These are phyloP conservation scores for Macaria notata DNA, from an alignment of 2,888 invertebrate genomes.

Conservation along the genomic window DNA sequence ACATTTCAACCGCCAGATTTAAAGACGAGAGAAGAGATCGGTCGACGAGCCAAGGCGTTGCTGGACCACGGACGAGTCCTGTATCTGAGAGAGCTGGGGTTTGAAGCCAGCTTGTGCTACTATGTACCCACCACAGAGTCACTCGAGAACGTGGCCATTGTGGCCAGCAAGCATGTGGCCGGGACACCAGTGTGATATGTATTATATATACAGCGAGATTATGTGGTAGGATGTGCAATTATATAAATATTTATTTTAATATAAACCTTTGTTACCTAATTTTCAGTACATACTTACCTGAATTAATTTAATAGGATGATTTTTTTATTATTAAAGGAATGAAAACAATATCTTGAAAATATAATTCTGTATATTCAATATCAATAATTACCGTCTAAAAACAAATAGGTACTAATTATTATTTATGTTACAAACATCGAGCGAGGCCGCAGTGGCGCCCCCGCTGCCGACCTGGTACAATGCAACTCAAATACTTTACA, in stretches of 20 bases:
- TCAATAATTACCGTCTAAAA: slow-evolving; percentile 66
- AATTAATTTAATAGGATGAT: too few species aligned
- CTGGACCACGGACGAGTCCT: slow-evolving; percentile 89
- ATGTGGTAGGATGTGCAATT: too few species aligned
- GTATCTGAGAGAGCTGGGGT: slow-evolving; percentile 82
- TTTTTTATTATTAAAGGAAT: background rate
- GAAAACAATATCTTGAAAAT: slow-evolving; percentile 49
- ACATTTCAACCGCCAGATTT: too few species aligned
- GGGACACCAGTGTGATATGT: too few species aligned
- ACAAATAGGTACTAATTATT: slow-evolving; percentile 41
- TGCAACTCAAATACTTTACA: too few species aligned
- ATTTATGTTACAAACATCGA: slow-evolving; percentile 48
- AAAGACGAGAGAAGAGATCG: slow-evolving; percentile 67
- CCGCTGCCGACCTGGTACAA: too few species aligned
- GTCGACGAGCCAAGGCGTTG: slow-evolving; percentile 88
- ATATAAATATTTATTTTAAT: too few species aligned
- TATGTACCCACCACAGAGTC: slow-evolving; percentile 86
- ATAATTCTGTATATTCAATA: slow-evolving; percentile 72
- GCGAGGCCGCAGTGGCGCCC: slow-evolving; percentile 15
- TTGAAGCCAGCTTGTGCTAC: slow-evolving; percentile 83
- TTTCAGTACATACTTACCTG: too few species aligned
- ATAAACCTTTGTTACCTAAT: too few species aligned
- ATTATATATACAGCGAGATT: too few species aligned
- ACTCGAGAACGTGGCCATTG: slow-evolving; percentile 90
- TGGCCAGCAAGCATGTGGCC: slow-evolving; percentile 71